Conservation (phyloP, 1,140 invertebrate species). For the Elymnias hypermnestra region DNA sequence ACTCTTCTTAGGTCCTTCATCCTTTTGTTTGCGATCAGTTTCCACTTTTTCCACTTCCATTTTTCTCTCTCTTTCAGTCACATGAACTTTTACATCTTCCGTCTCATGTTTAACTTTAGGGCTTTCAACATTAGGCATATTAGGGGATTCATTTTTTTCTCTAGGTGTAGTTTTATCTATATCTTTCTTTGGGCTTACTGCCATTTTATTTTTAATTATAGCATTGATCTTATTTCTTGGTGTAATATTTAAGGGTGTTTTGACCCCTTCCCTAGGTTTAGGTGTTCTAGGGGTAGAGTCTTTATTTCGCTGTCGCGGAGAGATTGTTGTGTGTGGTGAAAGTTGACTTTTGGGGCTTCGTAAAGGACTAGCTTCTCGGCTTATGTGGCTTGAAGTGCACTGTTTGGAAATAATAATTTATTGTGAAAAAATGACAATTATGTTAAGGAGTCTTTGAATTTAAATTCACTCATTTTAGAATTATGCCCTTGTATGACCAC, state of each 20-base stretch:
- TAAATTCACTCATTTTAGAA: no score
- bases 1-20: background rate
- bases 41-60: background rate
- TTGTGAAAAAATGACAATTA: no score
- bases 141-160: background rate
- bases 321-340: no score
- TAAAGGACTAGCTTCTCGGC: slow-evolving; percentile 23
- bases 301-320: background rate
- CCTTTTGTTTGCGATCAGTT: background rate
- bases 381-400: slow-evolving; percentile 41
- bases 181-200: background rate
- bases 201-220: background rate
- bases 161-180: background rate
- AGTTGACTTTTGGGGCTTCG: slow-evolving; percentile 7
- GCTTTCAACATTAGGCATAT: background rate
- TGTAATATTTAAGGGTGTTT: slow-evolving; percentile 7
- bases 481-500: no score
- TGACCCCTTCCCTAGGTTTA: slow-evolving; percentile 10
- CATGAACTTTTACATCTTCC: background rate
- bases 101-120: slow-evolving; percentile 3
- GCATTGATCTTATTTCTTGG: slow-evolving; percentile 2
- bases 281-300: background rate
- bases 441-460: no score
- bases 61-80: background rate
- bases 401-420: slow-evolving; percentile 11